Conservation (phyloP, 2,113 vertebrate genomes). For the Odocoileus virginianus region DNA sequence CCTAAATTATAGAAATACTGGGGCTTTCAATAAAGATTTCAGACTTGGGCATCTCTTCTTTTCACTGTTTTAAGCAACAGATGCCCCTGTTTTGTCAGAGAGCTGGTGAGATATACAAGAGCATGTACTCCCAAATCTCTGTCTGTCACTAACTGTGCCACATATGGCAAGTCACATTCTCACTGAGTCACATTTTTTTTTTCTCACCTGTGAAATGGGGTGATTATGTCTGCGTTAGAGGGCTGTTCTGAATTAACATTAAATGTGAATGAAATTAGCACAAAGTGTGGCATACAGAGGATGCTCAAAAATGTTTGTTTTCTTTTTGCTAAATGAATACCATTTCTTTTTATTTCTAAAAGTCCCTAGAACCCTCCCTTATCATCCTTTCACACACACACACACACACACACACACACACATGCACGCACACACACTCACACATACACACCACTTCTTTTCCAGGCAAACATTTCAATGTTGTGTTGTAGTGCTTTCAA, state of each 20-base stretch:
- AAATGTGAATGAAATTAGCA: conserved; percentile 21
- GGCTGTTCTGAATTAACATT: conserved; percentile 12
- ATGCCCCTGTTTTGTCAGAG: conserved; percentile 1
- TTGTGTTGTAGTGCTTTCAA: neutral
- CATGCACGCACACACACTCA: neutral
- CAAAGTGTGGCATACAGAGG: neutral
- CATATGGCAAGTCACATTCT: neutral
- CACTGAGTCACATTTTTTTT: neutral
- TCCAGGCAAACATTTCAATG: neutral
- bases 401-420: too few species aligned
- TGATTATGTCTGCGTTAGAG: neutral
- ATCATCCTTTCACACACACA: neutral
- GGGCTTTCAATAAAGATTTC: neutral
- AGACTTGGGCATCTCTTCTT: neutral
- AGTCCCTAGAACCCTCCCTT: neutral
- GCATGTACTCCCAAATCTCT: neutral
- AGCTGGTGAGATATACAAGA: neutral
- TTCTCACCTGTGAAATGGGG: neutral
- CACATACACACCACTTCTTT: neutral
- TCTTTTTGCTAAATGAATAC: conserved; percentile 1
- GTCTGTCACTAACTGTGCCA: neutral
- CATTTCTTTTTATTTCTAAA: conserved; percentile 11
- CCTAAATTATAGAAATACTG: neutral
- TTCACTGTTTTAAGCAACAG: neutral
- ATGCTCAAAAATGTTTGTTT: neutral